These are phyloP conservation scores for Malurus alboscapulatus DNA, from an alignment of 2,113 vertebrate genomes.

Conservation along the genomic window DNA sequence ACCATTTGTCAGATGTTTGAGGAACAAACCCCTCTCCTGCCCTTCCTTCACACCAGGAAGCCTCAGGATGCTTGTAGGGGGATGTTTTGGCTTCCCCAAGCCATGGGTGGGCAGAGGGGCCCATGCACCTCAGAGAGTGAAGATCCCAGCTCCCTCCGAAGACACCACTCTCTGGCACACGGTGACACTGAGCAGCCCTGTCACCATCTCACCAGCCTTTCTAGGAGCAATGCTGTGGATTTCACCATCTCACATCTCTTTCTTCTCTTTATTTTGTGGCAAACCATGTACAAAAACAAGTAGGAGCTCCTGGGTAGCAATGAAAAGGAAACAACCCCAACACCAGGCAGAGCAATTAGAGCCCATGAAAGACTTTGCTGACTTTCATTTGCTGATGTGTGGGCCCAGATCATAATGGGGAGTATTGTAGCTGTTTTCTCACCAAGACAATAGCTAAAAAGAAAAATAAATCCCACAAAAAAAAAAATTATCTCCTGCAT, in stretches of 20 bases:
- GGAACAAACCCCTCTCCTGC: not conserved
- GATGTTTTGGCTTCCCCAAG: not conserved
- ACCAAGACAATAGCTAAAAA: not conserved
- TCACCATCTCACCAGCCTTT: not conserved
- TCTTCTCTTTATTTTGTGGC: not conserved
- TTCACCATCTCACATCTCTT: not conserved
- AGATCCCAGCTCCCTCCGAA: not conserved
- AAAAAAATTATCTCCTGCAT: not conserved
- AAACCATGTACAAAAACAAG: not conserved
- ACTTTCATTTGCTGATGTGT: not conserved
- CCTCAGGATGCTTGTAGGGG: accelerated
- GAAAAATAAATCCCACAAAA: not conserved
- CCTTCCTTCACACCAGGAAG: not conserved
- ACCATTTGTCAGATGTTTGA: not conserved
- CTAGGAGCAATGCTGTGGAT: not conserved
- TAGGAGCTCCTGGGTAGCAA: not conserved
- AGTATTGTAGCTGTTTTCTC: not conserved
- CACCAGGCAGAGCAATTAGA: not conserved
- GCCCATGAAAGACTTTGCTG: not conserved
- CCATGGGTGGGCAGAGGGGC: accelerated
- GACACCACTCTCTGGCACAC: not conserved
- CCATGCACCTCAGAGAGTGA: accelerated
- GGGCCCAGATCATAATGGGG: not conserved
- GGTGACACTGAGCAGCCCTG: not conserved
- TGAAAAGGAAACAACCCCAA: not conserved